Evolutionary conservation across 2,797 vertebrate genomes (phyloP), one percentile per base, ranked within the genome.

Genomic region (Rhodeus uyekii): DNA sequence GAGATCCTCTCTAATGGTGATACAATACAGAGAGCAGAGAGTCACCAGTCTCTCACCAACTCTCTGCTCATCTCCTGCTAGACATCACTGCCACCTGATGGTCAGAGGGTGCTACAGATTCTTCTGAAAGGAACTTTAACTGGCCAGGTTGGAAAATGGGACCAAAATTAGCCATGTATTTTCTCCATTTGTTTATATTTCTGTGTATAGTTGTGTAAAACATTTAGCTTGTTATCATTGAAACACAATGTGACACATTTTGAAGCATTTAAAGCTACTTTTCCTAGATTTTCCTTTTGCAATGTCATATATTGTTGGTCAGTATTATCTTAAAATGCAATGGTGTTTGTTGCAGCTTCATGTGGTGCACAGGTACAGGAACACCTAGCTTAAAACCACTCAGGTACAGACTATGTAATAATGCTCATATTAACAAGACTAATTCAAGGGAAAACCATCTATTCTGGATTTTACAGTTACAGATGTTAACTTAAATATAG

Each of bases 51-150:
- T 6, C 84, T 95, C 77, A 38, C 90, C 42, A 95, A 93, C 48
- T 64, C 93, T 0, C 93, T 96, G 80, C 86, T 96, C 86, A 93
- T 97, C 89, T 96, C 96, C 32, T 97, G 95, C 90, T 97, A 91
- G 96, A 83, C 87, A 80, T 84, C 60, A 38, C 85, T 78, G 85
- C 89, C 91, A 76, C 78, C 91, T 86, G 63, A 88, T 84, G 88
- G 90, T 14, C 63, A 2, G 2, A 4, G 1, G 48, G 71, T 16
- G 76, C 69, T 61, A 83, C 58, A 63, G 71, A 76, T 44, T 39
- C 22, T 64, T 53, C 58, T 3, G 27, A 55, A 13, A 76, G 27
- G 46, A 36, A 67, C 16, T 22, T 29, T 22, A 67, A n/a, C 24
- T 29, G 32, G 65, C 46, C 48, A 24, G 16, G 77, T 69, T 74